Base-by-base conservation (phyloP, 2,113 vertebrate genomes). In the Prunella himalayana region DNA sequence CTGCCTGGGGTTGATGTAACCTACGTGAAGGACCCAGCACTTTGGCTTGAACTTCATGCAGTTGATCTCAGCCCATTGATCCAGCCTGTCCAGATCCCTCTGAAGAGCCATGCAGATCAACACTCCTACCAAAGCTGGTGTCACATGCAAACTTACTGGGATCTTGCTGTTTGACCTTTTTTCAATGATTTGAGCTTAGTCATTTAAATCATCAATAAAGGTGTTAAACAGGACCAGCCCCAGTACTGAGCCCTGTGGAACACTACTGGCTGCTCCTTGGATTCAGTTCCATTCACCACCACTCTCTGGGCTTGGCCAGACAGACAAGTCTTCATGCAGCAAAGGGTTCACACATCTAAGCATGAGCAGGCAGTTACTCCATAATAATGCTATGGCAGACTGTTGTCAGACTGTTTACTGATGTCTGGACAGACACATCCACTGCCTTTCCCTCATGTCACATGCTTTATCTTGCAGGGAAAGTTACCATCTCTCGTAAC, bases 261-360 rank as follows among this genome's bases (percentile, higher is more conserved):
- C 49, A 35, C 16, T 33, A 1, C 41, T 30, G 41, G 13, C 11
- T 72, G 35, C 17, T 49, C 9, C 11, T 3, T 28, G 59, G 3
- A 28, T 37, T 81, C 23, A 17, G 19, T 8, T 59, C 19, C 37
- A 20, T 24, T 30, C 60, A 16, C 7, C 44, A 39, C 5, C 19
- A n/a, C 8, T 8, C 27, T 44, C 33, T 25, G 39, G 37, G 51
- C 25, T 45, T 0, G 0, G 28, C 10, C 30, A 35, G 35, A 9
- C 57, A 49, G 35, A 1, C 15, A 50, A 5, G 3, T 39, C n/a
- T 39, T 66, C 23, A 14, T n/a, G 23, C 23, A 66, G 23, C 20
- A n/a, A 66, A 51, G 23, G 3, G 11, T 30, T 14, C 19, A 59
- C 20, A 11, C 9, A 30, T 18, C 24, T 30, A 15, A 75, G 23